Evolutionary conservation across 2,888 invertebrate genomes (phyloP).

Genomic region (Leptarthrus brevirostris): DNA sequence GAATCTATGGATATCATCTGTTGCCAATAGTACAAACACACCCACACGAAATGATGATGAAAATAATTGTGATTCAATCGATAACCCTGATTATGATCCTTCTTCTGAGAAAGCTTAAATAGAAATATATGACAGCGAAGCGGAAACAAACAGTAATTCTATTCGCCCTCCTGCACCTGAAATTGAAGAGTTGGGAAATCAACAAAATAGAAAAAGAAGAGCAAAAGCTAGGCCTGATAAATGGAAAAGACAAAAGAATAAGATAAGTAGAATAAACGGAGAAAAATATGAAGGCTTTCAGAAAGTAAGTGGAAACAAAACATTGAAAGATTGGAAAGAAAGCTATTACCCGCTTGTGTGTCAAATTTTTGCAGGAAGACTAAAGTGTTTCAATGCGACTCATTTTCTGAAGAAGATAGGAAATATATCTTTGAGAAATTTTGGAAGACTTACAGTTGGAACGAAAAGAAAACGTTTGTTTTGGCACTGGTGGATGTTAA

Average conservation of each 20-base stretch:
- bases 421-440: background rate
- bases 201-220: background rate
- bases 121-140: no score
- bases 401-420: background rate
- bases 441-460: background rate
- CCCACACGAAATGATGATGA: no score
- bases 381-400: background rate
- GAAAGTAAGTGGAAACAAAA: background rate
- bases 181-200: background rate
- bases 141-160: no score
- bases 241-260: background rate
- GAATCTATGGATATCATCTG: no score
- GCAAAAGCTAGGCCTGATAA: background rate
- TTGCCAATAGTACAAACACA: no score
- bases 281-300: background rate
- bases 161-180: background rate
- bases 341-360: background rate
- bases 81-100: background rate
- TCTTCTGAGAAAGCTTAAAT: background rate
- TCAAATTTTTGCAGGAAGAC: background rate
- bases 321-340: background rate
- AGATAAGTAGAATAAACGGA: background rate
- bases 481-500: background rate
- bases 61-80: background rate
- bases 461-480: background rate